Percentiles rank a stretch among this genome's conserved stretches.
Conservation (phyloP, 2,113 vertebrate genomes). For the Rhinoptilus africanus region DNA sequence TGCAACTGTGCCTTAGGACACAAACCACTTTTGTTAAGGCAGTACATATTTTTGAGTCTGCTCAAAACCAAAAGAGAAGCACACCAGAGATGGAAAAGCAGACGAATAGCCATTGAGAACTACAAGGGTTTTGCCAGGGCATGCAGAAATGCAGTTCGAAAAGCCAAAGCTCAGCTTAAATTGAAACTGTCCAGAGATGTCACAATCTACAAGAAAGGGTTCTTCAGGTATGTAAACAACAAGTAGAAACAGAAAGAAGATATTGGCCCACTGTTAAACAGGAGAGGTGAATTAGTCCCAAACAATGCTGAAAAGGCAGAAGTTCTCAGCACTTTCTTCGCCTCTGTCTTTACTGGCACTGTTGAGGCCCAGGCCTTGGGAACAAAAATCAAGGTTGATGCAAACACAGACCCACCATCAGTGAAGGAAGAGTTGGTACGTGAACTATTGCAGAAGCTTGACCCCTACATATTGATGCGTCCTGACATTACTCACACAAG, state of each 20-base stretch:
- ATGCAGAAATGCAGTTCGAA: not conserved
- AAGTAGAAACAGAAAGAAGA: not conserved
- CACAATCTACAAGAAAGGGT: not conserved
- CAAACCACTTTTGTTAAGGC: not conserved
- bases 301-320: not conserved
- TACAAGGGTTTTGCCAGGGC: not conserved
- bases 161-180: not conserved
- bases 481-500: not conserved
- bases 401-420: not conserved
- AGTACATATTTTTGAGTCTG: not conserved
- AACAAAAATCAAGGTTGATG: not conserved
- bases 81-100: not conserved
- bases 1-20: not conserved
- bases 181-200: not conserved
- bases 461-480: not conserved
- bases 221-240: not conserved
- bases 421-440: not conserved
- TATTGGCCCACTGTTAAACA: not conserved
- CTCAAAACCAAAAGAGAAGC: not conserved
- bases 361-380: not conserved
- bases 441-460: not conserved
- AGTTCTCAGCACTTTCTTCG: not conserved
- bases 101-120: not conserved
- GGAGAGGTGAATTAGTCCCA: not conserved
- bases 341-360: not conserved